phyloP scores from a whole-genome alignment of 2,113 vertebrate genomes.

The Brachyhypopomus occidentalis region DNA sequence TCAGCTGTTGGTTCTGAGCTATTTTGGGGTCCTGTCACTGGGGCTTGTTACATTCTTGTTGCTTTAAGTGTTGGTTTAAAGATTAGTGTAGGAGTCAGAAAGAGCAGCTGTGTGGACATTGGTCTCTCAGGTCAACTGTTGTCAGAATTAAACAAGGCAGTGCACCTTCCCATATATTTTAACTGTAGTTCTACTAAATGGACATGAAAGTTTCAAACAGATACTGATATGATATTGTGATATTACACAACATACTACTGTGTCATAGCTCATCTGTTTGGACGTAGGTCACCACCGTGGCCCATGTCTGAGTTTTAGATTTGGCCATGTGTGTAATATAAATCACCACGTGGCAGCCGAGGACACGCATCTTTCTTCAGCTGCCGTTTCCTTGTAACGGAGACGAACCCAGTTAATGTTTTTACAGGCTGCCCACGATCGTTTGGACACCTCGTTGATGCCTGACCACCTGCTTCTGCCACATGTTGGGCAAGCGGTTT shows the following conservation, averaged over 20 bases:
- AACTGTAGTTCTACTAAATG: neutral
- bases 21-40: conserved; percentile 59
- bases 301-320: conserved; percentile 2
- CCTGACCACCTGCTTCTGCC: conserved; percentile 11
- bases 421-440: conserved; percentile 32
- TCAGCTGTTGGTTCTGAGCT: conserved; percentile 50
- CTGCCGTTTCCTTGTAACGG: conserved; percentile 25
- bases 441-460: conserved; percentile 38
- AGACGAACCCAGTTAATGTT: conserved; percentile 14
- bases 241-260: neutral
- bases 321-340: conserved; percentile 28
- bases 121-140: neutral
- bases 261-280: neutral
- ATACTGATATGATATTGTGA: neutral
- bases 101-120: conserved; percentile 51
- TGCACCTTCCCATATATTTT: neutral
- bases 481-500: conserved; percentile 42
- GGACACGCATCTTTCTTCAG: conserved; percentile 16
- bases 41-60: conserved; percentile 62
- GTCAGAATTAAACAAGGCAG: conserved; percentile 10
- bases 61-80: conserved; percentile 59
- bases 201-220: neutral
- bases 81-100: conserved; percentile 55
- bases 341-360: conserved; percentile 24
- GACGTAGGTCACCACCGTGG: neutral